phyloP scores from a whole-genome alignment of 2,888 invertebrate genomes.

The Sepiola atlantica region DNA sequence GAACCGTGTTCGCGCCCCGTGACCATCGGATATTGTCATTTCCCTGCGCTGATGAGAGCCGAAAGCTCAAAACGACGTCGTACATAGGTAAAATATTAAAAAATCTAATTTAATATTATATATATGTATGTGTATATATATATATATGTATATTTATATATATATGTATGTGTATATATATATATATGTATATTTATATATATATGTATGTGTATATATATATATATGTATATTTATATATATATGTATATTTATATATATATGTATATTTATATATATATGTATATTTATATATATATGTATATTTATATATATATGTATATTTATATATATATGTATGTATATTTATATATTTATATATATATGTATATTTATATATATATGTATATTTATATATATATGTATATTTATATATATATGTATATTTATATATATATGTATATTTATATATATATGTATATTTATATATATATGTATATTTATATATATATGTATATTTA shows the following conservation, averaged over 20 bases:
- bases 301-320: background rate
- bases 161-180: background rate
- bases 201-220: background rate
- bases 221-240: background rate
- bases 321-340: background rate
- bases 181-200: constrained; percentile 2
- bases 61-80: too few species aligned
- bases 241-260: background rate
- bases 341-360: background rate
- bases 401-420: background rate
- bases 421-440: too few species aligned
- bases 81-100: too few species aligned
- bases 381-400: background rate
- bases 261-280: background rate
- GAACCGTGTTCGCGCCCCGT: too few species aligned
- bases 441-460: too few species aligned
- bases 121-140: background rate
- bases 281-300: background rate
- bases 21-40: too few species aligned
- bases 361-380: background rate
- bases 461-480: too few species aligned
- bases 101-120: background rate
- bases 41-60: too few species aligned
- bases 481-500: too few species aligned
- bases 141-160: background rate